Conservation (phyloP, 2,113 vertebrate species). For the Alectura lathami region DNA sequence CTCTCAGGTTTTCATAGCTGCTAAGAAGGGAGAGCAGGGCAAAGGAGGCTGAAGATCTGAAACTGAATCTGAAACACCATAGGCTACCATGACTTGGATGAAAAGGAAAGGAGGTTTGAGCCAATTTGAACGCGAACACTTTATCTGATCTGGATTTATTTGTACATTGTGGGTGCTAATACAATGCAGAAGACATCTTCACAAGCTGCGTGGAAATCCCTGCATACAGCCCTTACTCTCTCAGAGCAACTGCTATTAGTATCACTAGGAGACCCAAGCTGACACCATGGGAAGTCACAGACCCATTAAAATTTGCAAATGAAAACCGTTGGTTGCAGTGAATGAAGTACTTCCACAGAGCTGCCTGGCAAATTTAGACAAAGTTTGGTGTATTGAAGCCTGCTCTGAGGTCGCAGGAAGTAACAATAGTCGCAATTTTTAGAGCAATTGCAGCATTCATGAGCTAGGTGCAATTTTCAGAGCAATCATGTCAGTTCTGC, state of each 20-base stretch:
- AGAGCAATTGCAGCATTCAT: constrained; percentile 11
- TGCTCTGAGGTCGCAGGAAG: background rate
- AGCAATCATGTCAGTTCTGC: constrained; percentile 4
- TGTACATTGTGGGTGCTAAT: background rate
- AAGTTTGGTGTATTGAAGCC: background rate
- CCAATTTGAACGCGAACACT: background rate
- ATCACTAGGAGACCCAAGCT: background rate
- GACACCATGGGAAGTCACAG: background rate
- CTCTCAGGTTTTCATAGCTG: background rate
- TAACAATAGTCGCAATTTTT: constrained; percentile 7
- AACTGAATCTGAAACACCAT: background rate
- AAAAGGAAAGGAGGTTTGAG: background rate
- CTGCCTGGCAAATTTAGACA: background rate
- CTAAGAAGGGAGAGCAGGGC: background rate
- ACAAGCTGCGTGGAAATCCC: background rate
- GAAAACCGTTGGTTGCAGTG: background rate
- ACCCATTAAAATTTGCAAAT: background rate
- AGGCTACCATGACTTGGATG: background rate
- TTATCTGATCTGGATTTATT: background rate
- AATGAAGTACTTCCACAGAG: background rate
- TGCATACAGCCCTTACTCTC: background rate
- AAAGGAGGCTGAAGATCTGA: background rate
- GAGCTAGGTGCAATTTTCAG: constrained; percentile 34
- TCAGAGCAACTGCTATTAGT: background rate
- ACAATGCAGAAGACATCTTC: background rate